Conservation (phyloP, 2,113 vertebrate genomes). For the Balaenoptera acutorostrata region DNA sequence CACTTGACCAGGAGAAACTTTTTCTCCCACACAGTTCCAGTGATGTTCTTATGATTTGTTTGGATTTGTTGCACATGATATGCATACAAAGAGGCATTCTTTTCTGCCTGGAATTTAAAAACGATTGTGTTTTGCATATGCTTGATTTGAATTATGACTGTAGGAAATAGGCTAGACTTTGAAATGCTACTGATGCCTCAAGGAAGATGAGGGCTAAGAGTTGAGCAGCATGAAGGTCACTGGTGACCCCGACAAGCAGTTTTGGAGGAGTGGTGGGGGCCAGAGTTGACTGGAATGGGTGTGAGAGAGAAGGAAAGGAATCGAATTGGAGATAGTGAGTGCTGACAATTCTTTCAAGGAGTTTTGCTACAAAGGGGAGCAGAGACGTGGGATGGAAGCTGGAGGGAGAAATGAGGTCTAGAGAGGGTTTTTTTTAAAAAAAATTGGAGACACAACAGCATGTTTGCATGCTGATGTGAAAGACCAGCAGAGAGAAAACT, state of each 20-base stretch:
- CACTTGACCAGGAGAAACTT: slow-evolving; percentile 1
- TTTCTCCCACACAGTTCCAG: background rate
- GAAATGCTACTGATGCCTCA: background rate
- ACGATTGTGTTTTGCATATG: slow-evolving; percentile 14
- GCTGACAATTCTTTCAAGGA: background rate
- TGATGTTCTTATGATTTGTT: background rate
- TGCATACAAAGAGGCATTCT: slow-evolving; percentile 23
- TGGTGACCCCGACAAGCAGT: background rate
- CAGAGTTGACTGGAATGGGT: background rate
- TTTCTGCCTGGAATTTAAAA: slow-evolving; percentile 36
- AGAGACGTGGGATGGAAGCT: background rate
- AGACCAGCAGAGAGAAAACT: background rate
- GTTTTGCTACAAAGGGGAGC: background rate
- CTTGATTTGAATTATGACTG: slow-evolving; percentile 40
- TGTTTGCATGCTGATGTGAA: background rate
- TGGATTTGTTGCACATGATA: background rate
- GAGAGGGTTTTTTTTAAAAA: background rate
- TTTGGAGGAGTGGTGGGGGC: background rate
- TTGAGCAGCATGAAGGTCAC: background rate
- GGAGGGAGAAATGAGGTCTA: background rate
- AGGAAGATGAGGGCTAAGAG: background rate
- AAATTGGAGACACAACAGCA: background rate
- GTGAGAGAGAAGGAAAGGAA: background rate
- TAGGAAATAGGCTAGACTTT: slow-evolving; percentile 10
- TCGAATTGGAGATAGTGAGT: background rate